A percentile compares a stretch with the other conserved stretches of the same genome.
phyloP scores from a whole-genome alignment of 2,888 invertebrate species.

The Chalcis sispes region DNA sequence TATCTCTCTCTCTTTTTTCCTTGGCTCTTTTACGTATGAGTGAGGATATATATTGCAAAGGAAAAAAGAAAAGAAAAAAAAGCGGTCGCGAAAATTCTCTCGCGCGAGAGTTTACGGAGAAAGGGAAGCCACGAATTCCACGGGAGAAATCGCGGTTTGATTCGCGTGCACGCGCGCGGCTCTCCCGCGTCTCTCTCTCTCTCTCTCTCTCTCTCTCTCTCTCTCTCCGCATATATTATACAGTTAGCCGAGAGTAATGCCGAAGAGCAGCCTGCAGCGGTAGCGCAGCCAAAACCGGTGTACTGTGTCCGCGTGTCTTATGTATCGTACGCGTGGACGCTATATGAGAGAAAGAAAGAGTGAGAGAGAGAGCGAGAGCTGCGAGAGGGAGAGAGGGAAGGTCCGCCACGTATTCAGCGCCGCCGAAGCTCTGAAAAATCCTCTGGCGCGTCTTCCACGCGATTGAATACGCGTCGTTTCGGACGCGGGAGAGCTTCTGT shows the following conservation, averaged over 20 bases:
- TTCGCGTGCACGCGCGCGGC: conserved; percentile 25
- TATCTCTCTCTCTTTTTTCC: too few species aligned
- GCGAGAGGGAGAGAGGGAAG: too few species aligned
- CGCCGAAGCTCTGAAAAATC: too few species aligned
- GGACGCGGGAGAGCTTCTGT: too few species aligned
- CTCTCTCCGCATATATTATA: neutral
- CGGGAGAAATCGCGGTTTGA: conserved; percentile 46
- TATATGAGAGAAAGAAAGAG: neutral
- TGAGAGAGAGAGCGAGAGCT: neutral
- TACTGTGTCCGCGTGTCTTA: neutral
- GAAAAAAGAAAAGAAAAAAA: neutral
- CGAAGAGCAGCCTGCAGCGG: neutral
- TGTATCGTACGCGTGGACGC: neutral
- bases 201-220: neutral
- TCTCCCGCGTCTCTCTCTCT: conserved; percentile 26
- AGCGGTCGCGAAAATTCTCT: conserved; percentile 8
- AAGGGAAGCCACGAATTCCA: conserved; percentile 49
- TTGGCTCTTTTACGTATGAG: neutral
- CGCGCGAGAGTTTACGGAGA: conserved; percentile 1
- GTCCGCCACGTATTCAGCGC: too few species aligned
- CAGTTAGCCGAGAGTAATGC: neutral
- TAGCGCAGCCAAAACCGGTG: neutral
- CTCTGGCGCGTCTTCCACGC: neutral
- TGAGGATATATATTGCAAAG: neutral
- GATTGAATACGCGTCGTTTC: neutral